Conservation (phyloP, 53 echinoderm and acorn worm genomes). For the Paracentrotus lividus region DNA sequence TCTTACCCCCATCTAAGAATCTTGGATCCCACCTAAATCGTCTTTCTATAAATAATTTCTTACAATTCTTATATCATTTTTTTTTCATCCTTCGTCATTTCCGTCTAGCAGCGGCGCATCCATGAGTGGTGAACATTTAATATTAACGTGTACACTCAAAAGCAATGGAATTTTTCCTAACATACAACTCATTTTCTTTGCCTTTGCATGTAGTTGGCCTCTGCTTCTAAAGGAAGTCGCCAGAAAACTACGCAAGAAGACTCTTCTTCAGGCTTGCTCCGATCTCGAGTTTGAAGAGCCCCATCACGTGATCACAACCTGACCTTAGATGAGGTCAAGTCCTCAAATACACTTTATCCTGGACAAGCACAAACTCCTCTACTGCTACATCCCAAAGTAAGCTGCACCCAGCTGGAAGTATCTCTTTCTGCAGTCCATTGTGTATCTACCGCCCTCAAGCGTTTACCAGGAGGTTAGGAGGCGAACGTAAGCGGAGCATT, state of each 20-base stretch:
- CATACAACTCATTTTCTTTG: too few species aligned
- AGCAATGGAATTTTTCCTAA: too few species aligned
- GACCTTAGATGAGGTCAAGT: not conserved
- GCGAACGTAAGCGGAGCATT: not conserved
- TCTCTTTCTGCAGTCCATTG: constrained; percentile 48
- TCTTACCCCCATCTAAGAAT: too few species aligned
- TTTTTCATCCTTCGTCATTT: too few species aligned
- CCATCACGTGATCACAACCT: constrained; percentile 24
- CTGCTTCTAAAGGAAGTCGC: too few species aligned
- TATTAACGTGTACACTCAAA: too few species aligned
- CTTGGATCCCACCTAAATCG: too few species aligned
- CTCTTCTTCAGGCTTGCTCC: constrained; percentile 30
- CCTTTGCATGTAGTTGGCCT: too few species aligned
- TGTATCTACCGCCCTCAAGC: not conserved
- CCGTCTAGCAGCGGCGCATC: too few species aligned
- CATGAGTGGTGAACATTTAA: too few species aligned
- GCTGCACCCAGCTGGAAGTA: constrained; percentile 68
- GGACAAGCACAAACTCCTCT: constrained; percentile 30
- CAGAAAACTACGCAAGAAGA: not conserved
- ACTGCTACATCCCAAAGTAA: constrained; percentile 63
- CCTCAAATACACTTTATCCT: constrained; percentile 34
- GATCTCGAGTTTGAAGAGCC: constrained; percentile 39
- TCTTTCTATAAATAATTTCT: too few species aligned
- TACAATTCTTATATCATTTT: too few species aligned
- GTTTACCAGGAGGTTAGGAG: not conserved